Base-by-base conservation (phyloP, 30 jellyfish, hydroid and myxozoan genomes). In the Phacellophora camtschatica region DNA sequence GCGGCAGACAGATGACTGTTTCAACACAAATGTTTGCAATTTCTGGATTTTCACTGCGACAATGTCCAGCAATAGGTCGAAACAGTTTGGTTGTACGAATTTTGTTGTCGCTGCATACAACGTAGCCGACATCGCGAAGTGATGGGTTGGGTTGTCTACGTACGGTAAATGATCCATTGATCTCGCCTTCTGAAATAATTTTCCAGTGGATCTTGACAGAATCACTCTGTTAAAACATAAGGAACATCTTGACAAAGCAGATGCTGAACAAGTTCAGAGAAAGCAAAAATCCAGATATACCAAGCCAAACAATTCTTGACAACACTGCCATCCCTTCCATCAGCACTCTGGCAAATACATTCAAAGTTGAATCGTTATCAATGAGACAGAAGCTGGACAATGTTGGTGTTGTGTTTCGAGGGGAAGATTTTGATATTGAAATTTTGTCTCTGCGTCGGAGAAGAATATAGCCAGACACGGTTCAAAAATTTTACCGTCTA, bases 91-190 rank as follows among this genome's bases (percentile, higher is more conserved):
- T 58, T 57, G 82, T 78, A 5, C 90, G 72, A 20, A 78, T 37
- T 4, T 82, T 78, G 73, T 78, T 78, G 71, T 78, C 90, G 34
- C 41, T 78, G 72, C n/a, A n/a, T n/a, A n/a, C n/a, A n/a, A n/a
- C n/a, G n/a, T 78, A 78, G 45, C 90, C 90, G 13, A 78, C 71
- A 51, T 78, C 90, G 43, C 90, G 90, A n/a, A 78, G 71, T 61
- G 90, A 36, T 63, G 83, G 83, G 46, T 78, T 57, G 58, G 61
- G 67, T 59, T 78, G 61, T 15, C 90, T 71, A n/a, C n/a, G n/a
- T n/a, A n/a, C n/a, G n/a, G n/a, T n/a, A n/a, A n/a, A 83, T 59
- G 59, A 58, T 83, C 90, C 56, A 61, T 61, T 61, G 90, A 63
- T 46, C 90, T 59, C 34, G 90, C 22, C 73, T 72, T 37, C 83